These are phyloP conservation scores for Noctua fimbriata DNA, from an alignment of 2,888 invertebrate species.

Conservation along the genomic window DNA sequence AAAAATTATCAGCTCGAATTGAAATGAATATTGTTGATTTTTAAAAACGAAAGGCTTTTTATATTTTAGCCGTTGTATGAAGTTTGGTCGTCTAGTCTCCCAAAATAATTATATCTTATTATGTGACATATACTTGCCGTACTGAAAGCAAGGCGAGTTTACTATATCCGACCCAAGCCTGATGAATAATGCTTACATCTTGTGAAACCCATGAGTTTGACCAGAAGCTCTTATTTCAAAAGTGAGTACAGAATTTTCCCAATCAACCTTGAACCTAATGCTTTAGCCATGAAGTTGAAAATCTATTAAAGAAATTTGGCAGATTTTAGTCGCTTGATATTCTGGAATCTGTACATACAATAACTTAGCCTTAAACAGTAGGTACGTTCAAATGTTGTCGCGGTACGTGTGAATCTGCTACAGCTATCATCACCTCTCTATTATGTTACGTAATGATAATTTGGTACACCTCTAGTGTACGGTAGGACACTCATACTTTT, in stretches of 20 bases:
- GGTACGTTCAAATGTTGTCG: constrained; percentile 25
- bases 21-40: not conserved
- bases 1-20: too few relatives aligned
- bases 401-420: constrained; percentile 59
- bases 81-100: not conserved
- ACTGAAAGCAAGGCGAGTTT: not conserved
- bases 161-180: not conserved
- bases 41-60: not conserved
- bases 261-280: too few relatives aligned
- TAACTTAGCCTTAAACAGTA: constrained; percentile 49
- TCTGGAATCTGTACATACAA: too few relatives aligned
- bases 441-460: constrained; percentile 49
- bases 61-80: not conserved
- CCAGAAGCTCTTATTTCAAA: not conserved
- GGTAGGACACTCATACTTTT: constrained; percentile 35
- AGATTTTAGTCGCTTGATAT: too few relatives aligned
- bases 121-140: not conserved
- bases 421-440: constrained; percentile 63
- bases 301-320: too few relatives aligned
- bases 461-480: constrained; percentile 32
- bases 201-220: too few relatives aligned
- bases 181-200: not conserved
- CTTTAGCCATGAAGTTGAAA: too few relatives aligned
- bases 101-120: too few relatives aligned
- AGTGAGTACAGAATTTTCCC: not conserved